Conservation (phyloP, 2,888 invertebrate species). For the Caprella mutica region DNA sequence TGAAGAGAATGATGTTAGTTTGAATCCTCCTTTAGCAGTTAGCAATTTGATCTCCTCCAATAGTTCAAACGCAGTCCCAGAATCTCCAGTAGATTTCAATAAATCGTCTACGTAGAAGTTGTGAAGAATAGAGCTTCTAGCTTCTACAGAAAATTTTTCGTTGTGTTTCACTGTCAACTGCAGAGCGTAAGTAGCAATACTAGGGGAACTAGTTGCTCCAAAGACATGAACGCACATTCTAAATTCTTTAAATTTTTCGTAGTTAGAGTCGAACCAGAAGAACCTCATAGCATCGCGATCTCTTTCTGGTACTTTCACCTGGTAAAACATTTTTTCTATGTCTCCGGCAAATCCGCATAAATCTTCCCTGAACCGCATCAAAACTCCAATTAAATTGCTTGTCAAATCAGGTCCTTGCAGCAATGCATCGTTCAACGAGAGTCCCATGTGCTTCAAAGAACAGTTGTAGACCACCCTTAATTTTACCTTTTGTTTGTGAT, state of each 20-base stretch:
- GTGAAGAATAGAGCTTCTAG: not conserved
- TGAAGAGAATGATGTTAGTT: not conserved
- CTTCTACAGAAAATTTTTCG: not conserved
- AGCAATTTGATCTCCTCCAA: not conserved
- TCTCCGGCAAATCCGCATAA: not conserved
- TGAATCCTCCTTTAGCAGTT: not conserved
- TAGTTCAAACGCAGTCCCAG: not conserved
- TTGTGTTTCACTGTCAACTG: not conserved
- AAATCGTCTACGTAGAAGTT: slow-evolving; percentile 13
- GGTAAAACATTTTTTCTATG: slow-evolving; percentile 8
- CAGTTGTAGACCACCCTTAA: slow-evolving; percentile 12
- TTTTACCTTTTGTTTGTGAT: slow-evolving; percentile 9
- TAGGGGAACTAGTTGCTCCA: not conserved
- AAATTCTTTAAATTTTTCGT: not conserved
- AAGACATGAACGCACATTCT: not conserved
- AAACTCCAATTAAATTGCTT: not conserved
- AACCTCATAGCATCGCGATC: slow-evolving; percentile 3
- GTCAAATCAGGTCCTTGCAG: not conserved
- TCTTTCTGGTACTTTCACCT: slow-evolving; percentile 1
- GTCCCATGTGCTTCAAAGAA: not conserved
- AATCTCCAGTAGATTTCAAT: not conserved
- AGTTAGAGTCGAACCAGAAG: not conserved
- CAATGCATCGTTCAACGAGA: not conserved
- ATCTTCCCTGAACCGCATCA: slow-evolving; percentile 9
- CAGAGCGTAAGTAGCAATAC: slow-evolving; percentile 6